Conservation (phyloP, 2,113 vertebrate species). For the Vulpes lagopus region DNA sequence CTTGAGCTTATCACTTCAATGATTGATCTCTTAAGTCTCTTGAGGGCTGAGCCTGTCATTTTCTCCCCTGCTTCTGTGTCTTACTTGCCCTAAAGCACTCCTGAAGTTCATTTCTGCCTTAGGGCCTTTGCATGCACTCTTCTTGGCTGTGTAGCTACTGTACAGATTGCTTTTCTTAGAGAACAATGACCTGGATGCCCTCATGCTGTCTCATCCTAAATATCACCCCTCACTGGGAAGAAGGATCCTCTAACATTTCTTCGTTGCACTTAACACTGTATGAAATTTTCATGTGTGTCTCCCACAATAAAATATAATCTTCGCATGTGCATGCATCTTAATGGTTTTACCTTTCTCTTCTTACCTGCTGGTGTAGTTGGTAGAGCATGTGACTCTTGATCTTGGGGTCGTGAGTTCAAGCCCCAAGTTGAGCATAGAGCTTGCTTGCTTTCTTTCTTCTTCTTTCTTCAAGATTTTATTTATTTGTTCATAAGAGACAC, state of each 20-base stretch:
- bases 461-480: too few species aligned
- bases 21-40: not conserved
- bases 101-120: not conserved
- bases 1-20: not conserved
- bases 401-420: not conserved
- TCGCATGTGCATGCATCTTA: not conserved
- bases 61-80: not conserved
- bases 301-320: not conserved
- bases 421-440: not conserved
- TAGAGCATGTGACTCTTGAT: not conserved
- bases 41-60: not conserved
- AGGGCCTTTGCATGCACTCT: not conserved
- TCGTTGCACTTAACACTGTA: not conserved
- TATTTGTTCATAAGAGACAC: too few species aligned
- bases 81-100: not conserved
- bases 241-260: not conserved
- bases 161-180: not conserved
- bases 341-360: not conserved
- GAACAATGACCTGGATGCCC: not conserved
- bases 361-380: not conserved
- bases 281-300: not conserved
- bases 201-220: not conserved
- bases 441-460: not conserved
- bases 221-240: not conserved
- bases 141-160: not conserved